These are phyloP conservation scores for Zeugodacus cucurbitae DNA, from an alignment of 1,140 invertebrate genomes.

Conservation along the genomic window DNA sequence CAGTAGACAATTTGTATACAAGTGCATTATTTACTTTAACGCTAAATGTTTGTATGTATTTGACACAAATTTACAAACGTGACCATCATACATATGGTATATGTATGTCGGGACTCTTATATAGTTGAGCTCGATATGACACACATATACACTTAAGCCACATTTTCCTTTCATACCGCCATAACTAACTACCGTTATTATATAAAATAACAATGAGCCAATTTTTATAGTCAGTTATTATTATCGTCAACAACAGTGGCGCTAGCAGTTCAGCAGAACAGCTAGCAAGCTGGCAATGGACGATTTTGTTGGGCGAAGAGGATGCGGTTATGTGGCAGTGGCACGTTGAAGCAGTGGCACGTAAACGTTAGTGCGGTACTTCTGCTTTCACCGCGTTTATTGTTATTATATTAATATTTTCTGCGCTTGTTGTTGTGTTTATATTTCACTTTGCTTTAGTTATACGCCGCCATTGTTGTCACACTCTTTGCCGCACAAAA, in stretches of 20 bases:
- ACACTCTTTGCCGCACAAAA: background rate
- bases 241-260: conserved; percentile 15
- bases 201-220: conserved; percentile 36
- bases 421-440: background rate
- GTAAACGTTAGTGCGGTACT: background rate
- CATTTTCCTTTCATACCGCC: background rate
- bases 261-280: background rate
- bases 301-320: background rate
- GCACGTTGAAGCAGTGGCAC: background rate
- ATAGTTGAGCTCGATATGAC: background rate
- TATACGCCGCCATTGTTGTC: conserved; percentile 10
- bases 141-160: background rate
- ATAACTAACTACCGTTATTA: background rate
- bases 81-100: background rate
- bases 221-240: conserved; percentile 34
- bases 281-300: background rate
- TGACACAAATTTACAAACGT: background rate
- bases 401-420: conserved; percentile 1
- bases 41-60: background rate
- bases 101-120: no score
- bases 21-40: conserved; percentile 25
- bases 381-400: background rate
- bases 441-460: background rate
- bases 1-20: background rate
- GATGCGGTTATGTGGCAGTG: background rate